Evolutionary conservation across 2,888 invertebrate species (phyloP), one percentile per base, ranked within the genome.

Genomic region (Aporophyla nigra): DNA sequence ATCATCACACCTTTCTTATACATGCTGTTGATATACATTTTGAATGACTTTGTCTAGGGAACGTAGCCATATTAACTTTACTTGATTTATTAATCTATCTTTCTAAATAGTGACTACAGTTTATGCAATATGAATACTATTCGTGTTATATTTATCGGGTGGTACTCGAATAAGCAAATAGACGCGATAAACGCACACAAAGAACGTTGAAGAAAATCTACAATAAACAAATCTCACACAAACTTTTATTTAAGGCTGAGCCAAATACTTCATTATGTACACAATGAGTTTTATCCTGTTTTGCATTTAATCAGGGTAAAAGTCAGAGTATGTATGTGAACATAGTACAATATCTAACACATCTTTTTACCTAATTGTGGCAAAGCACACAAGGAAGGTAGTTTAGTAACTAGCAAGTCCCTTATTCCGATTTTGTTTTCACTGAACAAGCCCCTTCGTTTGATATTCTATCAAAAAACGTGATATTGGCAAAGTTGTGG

Each of bases 61-160:
- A 46, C 24, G 49, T 16, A 61, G 14, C 53, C 61, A 54, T 9
- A 19, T 58, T 77, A 76, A 51, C 2, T 33, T 72, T 19, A 58
- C 33, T 58, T 53, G 51, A 21, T 10, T 58, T 21, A 51, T 21
- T 40, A 51, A 73, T 33, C 19, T 19, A 51, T 40, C 7, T 46
- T 43, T 43, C 14, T 70, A 58, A 70, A 70, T 78, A 70, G 5
- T 43, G 76, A 71, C 58, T 79, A 56, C 4, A 78, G 21, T 76
- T n/a, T 46, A 53, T 43, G 10, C 49, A 56, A 74, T 54, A 76
- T 56, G 21, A 46, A 43, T 24, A 54, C 16, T 5, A 43, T 24
- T 58, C 12, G 16, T 51, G 21, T 70, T 58, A 27, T 51, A 69
- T 68, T 27, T 40, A 79, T 51, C 19, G 9, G 40, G 65, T 53